Percentiles rank a stretch among this genome's conserved stretches.
phyloP scores from a whole-genome alignment of 2,797 vertebrate species.

The Rhodeus uyekii region DNA sequence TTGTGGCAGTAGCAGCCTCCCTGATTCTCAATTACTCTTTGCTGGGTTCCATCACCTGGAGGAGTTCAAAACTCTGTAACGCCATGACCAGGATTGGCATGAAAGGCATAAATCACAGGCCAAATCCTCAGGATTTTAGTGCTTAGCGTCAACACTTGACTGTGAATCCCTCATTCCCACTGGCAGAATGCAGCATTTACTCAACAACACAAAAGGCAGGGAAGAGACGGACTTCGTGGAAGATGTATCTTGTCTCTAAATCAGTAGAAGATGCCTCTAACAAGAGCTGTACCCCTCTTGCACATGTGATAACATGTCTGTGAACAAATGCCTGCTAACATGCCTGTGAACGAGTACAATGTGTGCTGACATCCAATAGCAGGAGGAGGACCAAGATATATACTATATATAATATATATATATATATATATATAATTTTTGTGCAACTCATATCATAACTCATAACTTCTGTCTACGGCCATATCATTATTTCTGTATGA shows the following conservation, averaged over 20 bases:
- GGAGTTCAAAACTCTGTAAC: slow-evolving; percentile 26
- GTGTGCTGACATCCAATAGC: slow-evolving; percentile 6
- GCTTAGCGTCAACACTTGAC: slow-evolving; percentile 51
- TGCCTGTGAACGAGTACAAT: not conserved
- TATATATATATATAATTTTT: too few relatives aligned
- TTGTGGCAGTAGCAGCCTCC: slow-evolving; percentile 19
- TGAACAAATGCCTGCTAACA: not conserved
- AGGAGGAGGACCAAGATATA: not conserved
- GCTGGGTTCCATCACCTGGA: slow-evolving; percentile 44
- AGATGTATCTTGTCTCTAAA: slow-evolving; percentile 22
- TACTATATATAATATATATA: too few relatives aligned
- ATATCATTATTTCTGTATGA: not conserved
- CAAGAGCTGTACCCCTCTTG: slow-evolving; percentile 1
- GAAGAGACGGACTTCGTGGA: slow-evolving; percentile 19
- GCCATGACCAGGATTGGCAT: slow-evolving; percentile 28
- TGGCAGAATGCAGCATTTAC: slow-evolving; percentile 34
- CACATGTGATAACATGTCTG: not conserved
- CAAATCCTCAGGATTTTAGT: slow-evolving; percentile 50
- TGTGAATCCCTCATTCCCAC: slow-evolving; percentile 44
- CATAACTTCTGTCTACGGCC: not conserved
- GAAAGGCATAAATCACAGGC: slow-evolving; percentile 39
- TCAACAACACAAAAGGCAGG: not conserved
- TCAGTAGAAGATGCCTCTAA: slow-evolving; percentile 9
- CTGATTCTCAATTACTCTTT: slow-evolving; percentile 43
- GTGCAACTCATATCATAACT: not conserved